Evolutionary conservation across 2,797 vertebrate genomes (phyloP).

Genomic region (Lithobates sylvaticus): DNA sequence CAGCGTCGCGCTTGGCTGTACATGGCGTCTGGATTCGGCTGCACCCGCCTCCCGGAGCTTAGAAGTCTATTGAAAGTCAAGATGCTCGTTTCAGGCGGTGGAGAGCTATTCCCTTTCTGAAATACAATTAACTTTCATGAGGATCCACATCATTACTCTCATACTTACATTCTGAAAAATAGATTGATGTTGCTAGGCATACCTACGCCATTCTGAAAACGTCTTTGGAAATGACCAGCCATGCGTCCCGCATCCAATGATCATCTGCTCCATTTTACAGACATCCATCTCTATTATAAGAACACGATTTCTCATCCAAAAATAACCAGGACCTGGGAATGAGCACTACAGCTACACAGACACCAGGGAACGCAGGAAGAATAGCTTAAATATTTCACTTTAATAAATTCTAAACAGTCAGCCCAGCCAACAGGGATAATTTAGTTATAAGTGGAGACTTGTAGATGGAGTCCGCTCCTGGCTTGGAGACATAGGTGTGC

Average conservation of each 20-base stretch:
- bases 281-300: constrained; percentile 8
- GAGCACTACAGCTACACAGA: background rate
- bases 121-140: constrained; percentile 67
- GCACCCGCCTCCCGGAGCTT: background rate
- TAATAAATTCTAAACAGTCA: too few relatives aligned
- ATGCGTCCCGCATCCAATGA: constrained; percentile 1
- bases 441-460: too few relatives aligned
- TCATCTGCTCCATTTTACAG: constrained; percentile 13
- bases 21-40: background rate
- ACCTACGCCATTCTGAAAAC: constrained; percentile 59
- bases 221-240: constrained; percentile 17
- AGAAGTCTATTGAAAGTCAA: constrained; percentile 52
- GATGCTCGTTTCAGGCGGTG: constrained; percentile 58
- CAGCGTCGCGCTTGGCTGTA: background rate
- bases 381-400: too few relatives aligned
- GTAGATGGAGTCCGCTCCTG: too few relatives aligned
- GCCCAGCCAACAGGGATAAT: too few relatives aligned
- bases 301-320: background rate
- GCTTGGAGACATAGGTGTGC: too few relatives aligned
- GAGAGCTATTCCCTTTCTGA: constrained; percentile 61
- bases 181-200: constrained; percentile 53
- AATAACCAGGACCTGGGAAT: background rate
- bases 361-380: too few relatives aligned
- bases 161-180: constrained; percentile 66
- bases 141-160: constrained; percentile 69